A percentile compares a stretch with the other conserved stretches of the same genome.
Conservation (phyloP, 2,113 vertebrate genomes). For the Mesitornis unicolor region DNA sequence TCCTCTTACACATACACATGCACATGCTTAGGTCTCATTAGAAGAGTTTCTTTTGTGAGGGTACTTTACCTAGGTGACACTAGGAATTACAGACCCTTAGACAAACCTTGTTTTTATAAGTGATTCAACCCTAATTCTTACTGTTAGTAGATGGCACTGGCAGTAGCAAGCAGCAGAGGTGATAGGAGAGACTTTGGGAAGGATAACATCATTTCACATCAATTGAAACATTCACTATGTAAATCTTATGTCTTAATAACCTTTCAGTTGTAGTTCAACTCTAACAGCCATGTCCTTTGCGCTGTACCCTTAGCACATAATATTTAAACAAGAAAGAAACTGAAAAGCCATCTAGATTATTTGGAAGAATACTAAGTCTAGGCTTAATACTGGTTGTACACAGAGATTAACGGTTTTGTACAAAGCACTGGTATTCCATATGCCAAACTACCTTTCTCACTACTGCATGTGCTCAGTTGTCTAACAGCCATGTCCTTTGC, state of each 20-base stretch:
- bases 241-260: neutral
- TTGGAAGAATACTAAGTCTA: neutral
- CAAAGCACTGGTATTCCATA: neutral
- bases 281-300: neutral
- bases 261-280: neutral
- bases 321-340: constrained; percentile 35
- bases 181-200: neutral
- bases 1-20: constrained; percentile 38
- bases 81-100: neutral
- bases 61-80: neutral
- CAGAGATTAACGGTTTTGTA: neutral
- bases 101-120: neutral
- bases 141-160: neutral
- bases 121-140: neutral
- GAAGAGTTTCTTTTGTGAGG: constrained; percentile 19
- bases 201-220: neutral
- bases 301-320: neutral
- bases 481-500: neutral
- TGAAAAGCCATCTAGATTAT: neutral
- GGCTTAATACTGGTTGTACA: neutral
- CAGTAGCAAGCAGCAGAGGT: neutral
- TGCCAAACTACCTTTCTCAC: neutral
- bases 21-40: constrained; percentile 39
- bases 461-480: neutral
- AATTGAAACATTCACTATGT: neutral